These are phyloP conservation scores for Clytia hemisphaerica DNA, from an alignment of 30 jellyfish, hydroid and myxozoan species.

Conservation along the genomic window DNA sequence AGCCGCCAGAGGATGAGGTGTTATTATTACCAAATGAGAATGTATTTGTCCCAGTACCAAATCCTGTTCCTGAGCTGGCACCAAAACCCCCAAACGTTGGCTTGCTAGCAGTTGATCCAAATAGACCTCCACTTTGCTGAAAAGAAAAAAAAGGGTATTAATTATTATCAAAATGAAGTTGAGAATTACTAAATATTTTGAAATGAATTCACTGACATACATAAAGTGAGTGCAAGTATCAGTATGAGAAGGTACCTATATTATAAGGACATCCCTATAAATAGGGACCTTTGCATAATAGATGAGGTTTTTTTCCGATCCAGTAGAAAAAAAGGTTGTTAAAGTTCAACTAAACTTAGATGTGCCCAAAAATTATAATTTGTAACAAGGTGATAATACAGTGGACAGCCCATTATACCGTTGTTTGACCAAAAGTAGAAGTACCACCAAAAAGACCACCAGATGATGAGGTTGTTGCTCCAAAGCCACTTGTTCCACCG, in stretches of 20 bases:
- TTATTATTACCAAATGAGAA: neutral
- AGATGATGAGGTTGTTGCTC: constrained; percentile 56
- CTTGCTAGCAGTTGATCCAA: neutral
- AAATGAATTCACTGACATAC: too few relatives aligned
- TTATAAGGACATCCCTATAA: too few relatives aligned
- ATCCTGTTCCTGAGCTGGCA: constrained; percentile 8
- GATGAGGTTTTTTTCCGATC: too few relatives aligned
- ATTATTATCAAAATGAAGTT: neutral
- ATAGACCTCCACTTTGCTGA: neutral
- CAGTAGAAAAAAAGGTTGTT: too few relatives aligned
- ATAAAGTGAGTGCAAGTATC: too few relatives aligned
- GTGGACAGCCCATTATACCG: constrained; percentile 14
- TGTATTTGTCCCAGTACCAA: constrained; percentile 30
- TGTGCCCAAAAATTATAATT: too few relatives aligned
- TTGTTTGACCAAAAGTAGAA: constrained; percentile 70
- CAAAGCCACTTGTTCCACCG: constrained; percentile 56
- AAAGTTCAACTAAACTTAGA: too few relatives aligned
- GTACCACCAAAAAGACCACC: constrained; percentile 80
- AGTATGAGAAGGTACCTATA: too few relatives aligned
- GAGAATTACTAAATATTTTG: neutral
- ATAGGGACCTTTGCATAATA: too few relatives aligned
- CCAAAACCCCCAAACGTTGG: constrained; percentile 17
- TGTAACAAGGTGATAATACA: too few relatives aligned
- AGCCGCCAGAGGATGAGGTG: constrained; percentile 55
- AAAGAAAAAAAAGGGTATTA: neutral